phyloP scores from a whole-genome alignment of 2,888 invertebrate species.

The Drosophila melanosoma region DNA sequence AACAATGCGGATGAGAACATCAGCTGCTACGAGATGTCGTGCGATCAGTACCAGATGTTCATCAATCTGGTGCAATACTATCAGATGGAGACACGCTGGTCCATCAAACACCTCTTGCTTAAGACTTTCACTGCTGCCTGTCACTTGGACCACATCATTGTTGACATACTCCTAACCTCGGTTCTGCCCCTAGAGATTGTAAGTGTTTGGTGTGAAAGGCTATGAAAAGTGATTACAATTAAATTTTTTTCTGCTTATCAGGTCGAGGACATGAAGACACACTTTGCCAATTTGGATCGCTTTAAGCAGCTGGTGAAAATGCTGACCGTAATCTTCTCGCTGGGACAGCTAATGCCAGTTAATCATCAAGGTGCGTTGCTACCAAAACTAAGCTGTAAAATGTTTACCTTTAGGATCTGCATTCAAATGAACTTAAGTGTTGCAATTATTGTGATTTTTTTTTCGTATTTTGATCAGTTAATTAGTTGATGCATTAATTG shows the following conservation, averaged over 20 bases:
- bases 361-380: slow-evolving; percentile 91
- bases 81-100: slow-evolving; percentile 97
- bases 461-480: not conserved
- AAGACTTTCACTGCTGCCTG: slow-evolving; percentile 96
- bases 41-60: slow-evolving; percentile 93
- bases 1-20: slow-evolving; percentile 96
- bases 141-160: slow-evolving; percentile 91
- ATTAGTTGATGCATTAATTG: not conserved
- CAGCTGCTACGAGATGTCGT: slow-evolving; percentile 92
- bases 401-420: not conserved
- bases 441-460: not conserved
- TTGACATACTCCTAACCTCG: slow-evolving; percentile 93
- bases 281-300: slow-evolving; percentile 91
- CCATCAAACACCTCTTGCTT: slow-evolving; percentile 91
- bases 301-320: slow-evolving; percentile 93
- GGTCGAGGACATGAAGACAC: slow-evolving; percentile 90
- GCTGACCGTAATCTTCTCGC: slow-evolving; percentile 94
- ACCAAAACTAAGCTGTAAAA: not conserved
- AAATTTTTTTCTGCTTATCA: slow-evolving; percentile 68
- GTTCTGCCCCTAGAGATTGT: slow-evolving; percentile 96
- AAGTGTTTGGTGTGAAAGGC: slow-evolving; percentile 82
- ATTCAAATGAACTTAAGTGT: not conserved
- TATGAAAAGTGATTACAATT: not conserved
- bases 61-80: slow-evolving; percentile 95
- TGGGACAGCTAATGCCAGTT: slow-evolving; percentile 95